Percentiles rank a stretch among this genome's conserved stretches.
These are phyloP conservation scores for Enteromius argenteus DNA, from an alignment of 2,797 vertebrate genomes.

Conservation along the genomic window DNA sequence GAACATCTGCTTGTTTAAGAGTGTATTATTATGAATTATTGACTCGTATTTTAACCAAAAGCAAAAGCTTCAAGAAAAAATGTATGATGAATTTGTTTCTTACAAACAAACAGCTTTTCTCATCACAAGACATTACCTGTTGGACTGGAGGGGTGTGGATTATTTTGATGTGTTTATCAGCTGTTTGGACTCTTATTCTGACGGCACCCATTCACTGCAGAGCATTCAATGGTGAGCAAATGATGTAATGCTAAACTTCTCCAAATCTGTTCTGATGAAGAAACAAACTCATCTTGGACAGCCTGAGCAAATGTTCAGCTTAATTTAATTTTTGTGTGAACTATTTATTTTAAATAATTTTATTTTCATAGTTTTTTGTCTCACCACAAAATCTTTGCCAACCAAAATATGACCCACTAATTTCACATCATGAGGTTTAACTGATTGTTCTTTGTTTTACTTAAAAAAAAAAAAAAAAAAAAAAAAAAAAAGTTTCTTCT, in stretches of 20 bases:
- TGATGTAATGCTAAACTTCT: not conserved
- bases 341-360: not conserved
- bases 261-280: not conserved
- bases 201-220: not conserved
- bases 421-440: not conserved
- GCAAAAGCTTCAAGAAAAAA: too few relatives aligned
- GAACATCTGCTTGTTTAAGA: too few relatives aligned
- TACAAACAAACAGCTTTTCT: not conserved
- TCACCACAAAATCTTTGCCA: not conserved
- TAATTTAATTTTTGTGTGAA: not conserved
- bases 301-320: not conserved
- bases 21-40: not conserved
- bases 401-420: not conserved
- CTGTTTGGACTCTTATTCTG: not conserved
- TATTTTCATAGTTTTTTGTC: not conserved
- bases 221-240: not conserved
- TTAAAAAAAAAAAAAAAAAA: not conserved
- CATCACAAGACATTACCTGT: not conserved
- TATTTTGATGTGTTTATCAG: not conserved
- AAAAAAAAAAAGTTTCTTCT: not conserved
- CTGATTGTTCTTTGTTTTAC: not conserved
- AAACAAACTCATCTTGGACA: not conserved
- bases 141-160: not conserved
- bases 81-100: not conserved
- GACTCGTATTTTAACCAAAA: not conserved